Conservation (phyloP, 2,888 invertebrate species). For the Tupiocoris notatus region DNA sequence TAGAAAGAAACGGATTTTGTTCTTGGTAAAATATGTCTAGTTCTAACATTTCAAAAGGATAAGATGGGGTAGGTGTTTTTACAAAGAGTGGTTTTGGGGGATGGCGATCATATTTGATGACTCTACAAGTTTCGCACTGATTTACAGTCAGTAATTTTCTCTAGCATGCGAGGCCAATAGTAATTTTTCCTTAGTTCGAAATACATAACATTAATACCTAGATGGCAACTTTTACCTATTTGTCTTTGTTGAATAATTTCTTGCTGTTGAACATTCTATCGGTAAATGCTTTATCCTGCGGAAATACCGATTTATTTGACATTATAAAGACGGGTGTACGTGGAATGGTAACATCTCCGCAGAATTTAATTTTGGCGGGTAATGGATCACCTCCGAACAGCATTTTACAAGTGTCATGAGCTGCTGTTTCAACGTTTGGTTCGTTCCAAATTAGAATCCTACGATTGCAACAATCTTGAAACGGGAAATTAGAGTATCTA, state of each 20-base stretch:
- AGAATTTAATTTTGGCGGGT: constrained; percentile 6
- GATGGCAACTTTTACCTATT: too few species aligned
- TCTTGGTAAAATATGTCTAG: not conserved
- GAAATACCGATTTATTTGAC: constrained; percentile 2
- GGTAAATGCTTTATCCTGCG: not conserved
- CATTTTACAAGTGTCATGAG: not conserved
- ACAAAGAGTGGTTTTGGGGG: not conserved
- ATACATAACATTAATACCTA: too few species aligned
- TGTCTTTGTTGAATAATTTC: too few species aligned
- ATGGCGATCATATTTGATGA: not conserved
- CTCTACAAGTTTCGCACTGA: not conserved
- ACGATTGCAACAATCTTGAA: not conserved
- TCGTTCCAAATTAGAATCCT: not conserved
- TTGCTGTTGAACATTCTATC: not conserved
- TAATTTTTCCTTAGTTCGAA: not conserved
- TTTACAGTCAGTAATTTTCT: not conserved
- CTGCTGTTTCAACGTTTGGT: too few species aligned
- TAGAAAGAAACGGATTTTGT: not conserved
- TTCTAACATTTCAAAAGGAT: not conserved
- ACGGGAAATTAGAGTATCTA: not conserved
- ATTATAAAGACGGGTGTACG: not conserved
- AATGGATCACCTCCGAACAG: not conserved
- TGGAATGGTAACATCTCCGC: constrained; percentile 3
- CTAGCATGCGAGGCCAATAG: not conserved
- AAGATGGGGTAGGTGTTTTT: not conserved